Evolutionary conservation across 2,113 vertebrate genomes (phyloP).

Genomic region (Xenus cinereus): DNA sequence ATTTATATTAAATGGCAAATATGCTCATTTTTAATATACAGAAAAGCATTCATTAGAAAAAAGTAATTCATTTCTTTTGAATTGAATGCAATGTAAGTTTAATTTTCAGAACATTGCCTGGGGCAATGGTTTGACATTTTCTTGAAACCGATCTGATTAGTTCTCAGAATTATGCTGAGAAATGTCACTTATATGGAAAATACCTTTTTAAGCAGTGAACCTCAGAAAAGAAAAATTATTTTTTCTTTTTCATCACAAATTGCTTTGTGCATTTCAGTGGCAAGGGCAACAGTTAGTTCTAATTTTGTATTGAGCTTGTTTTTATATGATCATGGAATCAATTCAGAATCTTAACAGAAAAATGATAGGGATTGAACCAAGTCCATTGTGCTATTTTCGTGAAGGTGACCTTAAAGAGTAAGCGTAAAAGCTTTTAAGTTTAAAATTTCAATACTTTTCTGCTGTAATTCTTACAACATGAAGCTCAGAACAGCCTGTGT

Average conservation of each 20-base stretch:
- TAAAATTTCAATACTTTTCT: background rate
- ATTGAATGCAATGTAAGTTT: slow-evolving; percentile 59
- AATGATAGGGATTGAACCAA: background rate
- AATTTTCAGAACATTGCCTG: slow-evolving; percentile 69
- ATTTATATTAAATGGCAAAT: slow-evolving; percentile 59
- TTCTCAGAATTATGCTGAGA: slow-evolving; percentile 59
- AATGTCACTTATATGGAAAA: slow-evolving; percentile 64
- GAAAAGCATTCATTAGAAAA: slow-evolving; percentile 67
- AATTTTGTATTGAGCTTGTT: slow-evolving; percentile 45
- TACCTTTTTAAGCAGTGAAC: slow-evolving; percentile 38
- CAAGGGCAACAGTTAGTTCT: slow-evolving; percentile 39
- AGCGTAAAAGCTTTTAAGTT: background rate
- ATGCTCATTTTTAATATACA: slow-evolving; percentile 58
- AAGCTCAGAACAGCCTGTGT: background rate
- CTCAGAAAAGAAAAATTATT: background rate
- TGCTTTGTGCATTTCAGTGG: slow-evolving; percentile 14
- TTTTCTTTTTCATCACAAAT: slow-evolving; percentile 12
- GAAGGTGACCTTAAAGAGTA: slow-evolving; percentile 28
- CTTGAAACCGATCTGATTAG: slow-evolving; percentile 63
- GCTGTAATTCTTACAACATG: background rate
- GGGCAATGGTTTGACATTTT: slow-evolving; percentile 64
- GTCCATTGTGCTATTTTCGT: background rate
- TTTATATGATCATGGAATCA: slow-evolving; percentile 47
- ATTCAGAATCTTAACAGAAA: slow-evolving; percentile 36
- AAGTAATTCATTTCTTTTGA: slow-evolving; percentile 53